Evolutionary conservation across 2,888 invertebrate genomes (phyloP).

Genomic region (Sinohyriopsis cumingii): DNA sequence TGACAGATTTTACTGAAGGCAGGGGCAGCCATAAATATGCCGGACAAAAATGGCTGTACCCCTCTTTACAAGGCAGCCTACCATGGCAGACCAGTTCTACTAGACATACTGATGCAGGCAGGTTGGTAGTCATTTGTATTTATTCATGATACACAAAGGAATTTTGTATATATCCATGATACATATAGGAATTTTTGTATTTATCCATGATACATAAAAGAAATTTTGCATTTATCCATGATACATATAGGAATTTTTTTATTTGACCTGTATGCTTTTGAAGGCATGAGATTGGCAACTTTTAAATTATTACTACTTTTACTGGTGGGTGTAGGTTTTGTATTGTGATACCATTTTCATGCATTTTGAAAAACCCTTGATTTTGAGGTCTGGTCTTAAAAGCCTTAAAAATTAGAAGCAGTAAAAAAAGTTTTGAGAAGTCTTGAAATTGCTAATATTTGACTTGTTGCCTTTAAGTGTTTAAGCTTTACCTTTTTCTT

Average conservation of each 20-base stretch:
- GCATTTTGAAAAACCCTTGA: no score
- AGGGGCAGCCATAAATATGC: slow-evolving; percentile 69
- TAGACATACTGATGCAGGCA: slow-evolving; percentile 62
- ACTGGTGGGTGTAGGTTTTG: background rate
- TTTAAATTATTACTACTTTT: background rate
- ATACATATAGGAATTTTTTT: background rate
- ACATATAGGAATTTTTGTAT: no score
- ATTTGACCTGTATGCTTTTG: background rate
- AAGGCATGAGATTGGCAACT: background rate
- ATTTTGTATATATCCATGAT: background rate
- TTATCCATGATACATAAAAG: no score
- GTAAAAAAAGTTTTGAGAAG: no score
- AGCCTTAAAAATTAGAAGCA: no score
- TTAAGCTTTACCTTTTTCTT: no score
- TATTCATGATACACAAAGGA: background rate
- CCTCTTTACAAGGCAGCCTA: slow-evolving; percentile 72
- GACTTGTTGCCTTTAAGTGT: no score
- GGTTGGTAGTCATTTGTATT: slow-evolving; percentile 34
- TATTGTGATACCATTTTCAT: background rate
- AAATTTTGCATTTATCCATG: background rate
- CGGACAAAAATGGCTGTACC: slow-evolving; percentile 70
- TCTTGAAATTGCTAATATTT: no score
- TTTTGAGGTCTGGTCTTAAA: no score
- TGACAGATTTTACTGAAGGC: slow-evolving; percentile 68
- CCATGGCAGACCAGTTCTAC: slow-evolving; percentile 62